phyloP scores from a whole-genome alignment of 2,888 invertebrate species.

The Eubasilissa splendida region DNA sequence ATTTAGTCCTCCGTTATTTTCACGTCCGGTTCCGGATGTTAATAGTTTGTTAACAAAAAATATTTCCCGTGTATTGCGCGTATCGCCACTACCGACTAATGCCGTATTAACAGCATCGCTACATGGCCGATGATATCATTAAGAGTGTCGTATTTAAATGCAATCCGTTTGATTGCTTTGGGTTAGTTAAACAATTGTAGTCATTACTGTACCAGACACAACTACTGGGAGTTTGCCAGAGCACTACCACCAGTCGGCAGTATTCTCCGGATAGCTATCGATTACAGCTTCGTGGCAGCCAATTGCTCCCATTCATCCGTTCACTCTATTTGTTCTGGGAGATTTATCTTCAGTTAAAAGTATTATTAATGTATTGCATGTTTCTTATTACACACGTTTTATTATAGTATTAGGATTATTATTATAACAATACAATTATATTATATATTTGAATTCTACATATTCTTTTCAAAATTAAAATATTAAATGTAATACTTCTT shows the following conservation, averaged over 20 bases:
- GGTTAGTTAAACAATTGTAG: slow-evolving; percentile 45
- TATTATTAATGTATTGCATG: neutral
- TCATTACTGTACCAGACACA: slow-evolving; percentile 27
- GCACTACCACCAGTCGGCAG: neutral
- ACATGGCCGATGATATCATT: neutral
- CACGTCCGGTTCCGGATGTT: too few relatives aligned
- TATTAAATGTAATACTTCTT: too few relatives aligned
- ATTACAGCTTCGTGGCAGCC: neutral
- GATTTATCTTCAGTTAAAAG: too few relatives aligned
- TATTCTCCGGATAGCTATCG: neutral
- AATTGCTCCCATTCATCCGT: neutral
- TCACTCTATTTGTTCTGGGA: neutral
- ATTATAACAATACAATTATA: too few relatives aligned
- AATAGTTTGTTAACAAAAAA: too few relatives aligned
- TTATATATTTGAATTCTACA: too few relatives aligned
- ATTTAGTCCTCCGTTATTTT: too few relatives aligned
- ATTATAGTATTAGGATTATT: too few relatives aligned
- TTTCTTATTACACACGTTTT: neutral
- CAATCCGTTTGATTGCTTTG: slow-evolving; percentile 27
- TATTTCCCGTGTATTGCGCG: too few relatives aligned
- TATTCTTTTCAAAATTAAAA: too few relatives aligned
- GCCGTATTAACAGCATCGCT: neutral
- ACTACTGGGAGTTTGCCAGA: neutral
- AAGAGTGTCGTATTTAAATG: slow-evolving; percentile 27
- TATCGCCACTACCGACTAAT: too few relatives aligned